Conservation (phyloP, 2,888 invertebrate species). For the Parnassius smintheus region DNA sequence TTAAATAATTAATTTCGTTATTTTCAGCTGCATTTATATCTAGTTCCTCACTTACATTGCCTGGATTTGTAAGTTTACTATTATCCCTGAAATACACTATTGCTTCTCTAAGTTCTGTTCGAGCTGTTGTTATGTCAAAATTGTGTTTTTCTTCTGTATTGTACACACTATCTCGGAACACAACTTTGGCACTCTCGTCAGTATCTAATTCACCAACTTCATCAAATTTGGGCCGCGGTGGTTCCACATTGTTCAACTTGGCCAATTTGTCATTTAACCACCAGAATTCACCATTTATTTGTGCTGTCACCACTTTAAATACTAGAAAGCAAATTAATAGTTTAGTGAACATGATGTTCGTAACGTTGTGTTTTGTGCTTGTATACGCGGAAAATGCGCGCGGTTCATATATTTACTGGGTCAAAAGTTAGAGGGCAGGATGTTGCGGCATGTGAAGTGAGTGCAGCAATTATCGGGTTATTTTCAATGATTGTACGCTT, state of each 20-base stretch:
- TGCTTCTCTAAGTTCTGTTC: conserved; percentile 15
- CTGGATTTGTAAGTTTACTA: conserved; percentile 22
- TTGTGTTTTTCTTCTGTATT: conserved; percentile 23
- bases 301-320: conserved; percentile 45
- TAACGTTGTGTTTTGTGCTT: conserved; percentile 29
- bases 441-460: conserved; percentile 47
- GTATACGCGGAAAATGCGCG: conserved; percentile 37
- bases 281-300: conserved; percentile 70
- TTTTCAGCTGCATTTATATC: conserved; percentile 3
- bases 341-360: conserved; percentile 44
- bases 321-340: conserved; percentile 41
- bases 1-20: conserved; percentile 1
- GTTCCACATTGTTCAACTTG: conserved; percentile 42
- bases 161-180: conserved; percentile 50
- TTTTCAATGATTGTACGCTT: conserved; percentile 49
- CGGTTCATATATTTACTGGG: conserved; percentile 32
- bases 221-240: conserved; percentile 53
- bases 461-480: conserved; percentile 52
- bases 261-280: conserved; percentile 62
- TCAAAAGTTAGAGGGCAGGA: conserved; percentile 50
- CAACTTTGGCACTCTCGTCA: conserved; percentile 60
- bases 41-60: conserved; percentile 10
- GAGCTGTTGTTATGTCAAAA: conserved; percentile 4
- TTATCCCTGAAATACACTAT: conserved; percentile 36
- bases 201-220: conserved; percentile 56